Evolutionary conservation across 2,797 vertebrate genomes (phyloP), one percentile per base, ranked within the genome.

Genomic region (Fringilla coelebs): DNA sequence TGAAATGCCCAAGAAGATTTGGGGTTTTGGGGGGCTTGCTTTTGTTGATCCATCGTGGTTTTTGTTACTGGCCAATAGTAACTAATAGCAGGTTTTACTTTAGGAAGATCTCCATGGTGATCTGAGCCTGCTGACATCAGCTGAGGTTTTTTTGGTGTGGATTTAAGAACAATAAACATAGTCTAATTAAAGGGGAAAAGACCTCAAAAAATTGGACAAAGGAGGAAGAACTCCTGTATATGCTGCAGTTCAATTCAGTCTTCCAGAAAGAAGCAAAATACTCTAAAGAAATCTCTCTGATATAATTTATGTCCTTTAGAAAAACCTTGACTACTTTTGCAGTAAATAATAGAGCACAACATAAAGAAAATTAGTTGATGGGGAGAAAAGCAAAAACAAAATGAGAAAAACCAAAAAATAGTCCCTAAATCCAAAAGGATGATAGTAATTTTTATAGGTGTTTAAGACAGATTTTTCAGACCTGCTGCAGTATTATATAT

Each of bases 21-120:
- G 22, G 70, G 68, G 77, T 61, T 85, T 67, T 1, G 0, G 24
- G 73, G 72, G 75, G 51, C 49, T 51, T 25, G 51, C 25, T 82
- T 90, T 62, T 79, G 25, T 55, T 36, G 58, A 82, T 79, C 73
- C 60, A 40, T 31, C 49, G 41, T 17, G 49, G 28, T 94, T 78
- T 40, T 5, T 55, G 7, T 41, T 58, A 52, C 46, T 21, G 46
- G 78, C 90, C 90, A 77, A 61, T 17, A 84, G 81, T 61, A 86
- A 87, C 91, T 88, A 93, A 87, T 62, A 87, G 4, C 74, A 91
- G 93, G 46, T 90, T 91, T 93, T 86, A 85, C 91, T 88, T 95
- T 54, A 79, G 73, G 74, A 91, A 88, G 71, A 91, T 95, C 95
- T 94, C 96, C 95, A 95, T 94, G 91, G 96, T 94, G 95, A 96